Base-by-base conservation (phyloP, 2,113 vertebrate species). In the Stigmatopora nigra region DNA sequence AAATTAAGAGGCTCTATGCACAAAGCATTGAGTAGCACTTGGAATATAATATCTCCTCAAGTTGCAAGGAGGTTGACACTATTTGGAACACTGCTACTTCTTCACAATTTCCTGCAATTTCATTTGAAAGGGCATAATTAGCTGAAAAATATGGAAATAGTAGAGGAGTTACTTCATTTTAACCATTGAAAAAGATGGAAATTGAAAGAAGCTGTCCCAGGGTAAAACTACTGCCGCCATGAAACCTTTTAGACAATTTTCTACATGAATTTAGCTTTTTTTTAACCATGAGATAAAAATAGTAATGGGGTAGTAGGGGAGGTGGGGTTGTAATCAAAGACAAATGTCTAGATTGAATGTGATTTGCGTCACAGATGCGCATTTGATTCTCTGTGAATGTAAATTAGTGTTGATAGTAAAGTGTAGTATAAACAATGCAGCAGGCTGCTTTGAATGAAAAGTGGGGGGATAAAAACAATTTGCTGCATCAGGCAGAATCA, bases 61-160 rank as follows among this genome's bases (percentile, higher is more conserved):
- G 45, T 46, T 14, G 45, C 11, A 13, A 46, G 14, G 12, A 46
- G 45, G 14, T 45, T 45, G 44, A 70, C 79, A 78, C 16, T 75
- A 69, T 81, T 86, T 76, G 86, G 85, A 89, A 80, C 63, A 57
- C 68, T 64, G 67, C 64, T 56, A 68, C 11, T 46, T 46, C 12
- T 46, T 11, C 11, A 46, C 45, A 46, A 46, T 14, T 46, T 46
- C 8, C 15, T 48, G 46, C 4, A 5, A 48, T 48, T 48, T 48
- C 13, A 15, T 5, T 16, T 48, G 46, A 48, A 48, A 48, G 5
- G 46, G 9, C 38, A 41, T 48, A 14, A 48, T 48, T 48, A 5
- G 12, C 15, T 15, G 46, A 48, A 14, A 47, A 47, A 13, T 3
- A 16, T 15, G 13, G 14, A 41, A 41, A 41, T 41, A 41, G 38